Evolutionary conservation across 2,888 invertebrate species (phyloP).

Genomic region (Drosophila pseudotakahashii): DNA sequence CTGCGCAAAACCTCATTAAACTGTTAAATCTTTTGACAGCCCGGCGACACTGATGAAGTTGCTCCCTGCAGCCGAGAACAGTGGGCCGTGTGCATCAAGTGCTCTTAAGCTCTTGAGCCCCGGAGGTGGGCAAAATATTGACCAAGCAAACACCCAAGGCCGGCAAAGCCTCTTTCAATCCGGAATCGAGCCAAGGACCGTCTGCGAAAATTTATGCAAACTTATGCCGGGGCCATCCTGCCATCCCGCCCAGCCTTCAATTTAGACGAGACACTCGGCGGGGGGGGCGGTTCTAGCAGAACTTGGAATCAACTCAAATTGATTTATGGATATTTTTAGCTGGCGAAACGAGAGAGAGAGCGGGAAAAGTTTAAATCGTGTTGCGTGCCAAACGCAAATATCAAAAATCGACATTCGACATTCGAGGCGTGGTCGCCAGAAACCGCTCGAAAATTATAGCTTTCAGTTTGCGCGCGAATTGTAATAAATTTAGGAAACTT

Average conservation of each 20-base stretch:
- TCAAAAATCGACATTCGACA: constrained; percentile 76
- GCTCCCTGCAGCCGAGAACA: constrained; percentile 32
- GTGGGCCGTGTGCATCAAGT: constrained; percentile 50
- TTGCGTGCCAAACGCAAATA: constrained; percentile 78
- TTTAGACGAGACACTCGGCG: constrained; percentile 64
- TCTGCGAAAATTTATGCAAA: constrained; percentile 72
- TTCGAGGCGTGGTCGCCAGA: constrained; percentile 71
- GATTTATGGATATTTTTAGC: constrained; percentile 78
- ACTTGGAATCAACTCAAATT: constrained; percentile 69
- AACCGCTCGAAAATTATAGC: constrained; percentile 78
- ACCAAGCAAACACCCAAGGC: constrained; percentile 69
- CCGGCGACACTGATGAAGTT: constrained; percentile 38
- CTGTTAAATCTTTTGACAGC: constrained; percentile 77
- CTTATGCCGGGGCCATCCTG: constrained; percentile 56
- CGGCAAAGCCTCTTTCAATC: constrained; percentile 18
- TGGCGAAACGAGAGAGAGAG: constrained; percentile 13
- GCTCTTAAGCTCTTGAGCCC: neutral
- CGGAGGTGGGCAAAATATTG: constrained; percentile 56
- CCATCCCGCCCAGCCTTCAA: constrained; percentile 57
- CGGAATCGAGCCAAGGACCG: constrained; percentile 40
- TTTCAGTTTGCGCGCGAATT: constrained; percentile 76
- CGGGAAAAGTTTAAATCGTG: constrained; percentile 69
- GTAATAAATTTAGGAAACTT: constrained; percentile 77
- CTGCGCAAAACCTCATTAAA: constrained; percentile 75
- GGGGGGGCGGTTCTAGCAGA: constrained; percentile 19